Percentiles rank a stretch among this genome's conserved stretches.
phyloP scores from a whole-genome alignment of 2,113 vertebrate species.

The Gavia stellata region DNA sequence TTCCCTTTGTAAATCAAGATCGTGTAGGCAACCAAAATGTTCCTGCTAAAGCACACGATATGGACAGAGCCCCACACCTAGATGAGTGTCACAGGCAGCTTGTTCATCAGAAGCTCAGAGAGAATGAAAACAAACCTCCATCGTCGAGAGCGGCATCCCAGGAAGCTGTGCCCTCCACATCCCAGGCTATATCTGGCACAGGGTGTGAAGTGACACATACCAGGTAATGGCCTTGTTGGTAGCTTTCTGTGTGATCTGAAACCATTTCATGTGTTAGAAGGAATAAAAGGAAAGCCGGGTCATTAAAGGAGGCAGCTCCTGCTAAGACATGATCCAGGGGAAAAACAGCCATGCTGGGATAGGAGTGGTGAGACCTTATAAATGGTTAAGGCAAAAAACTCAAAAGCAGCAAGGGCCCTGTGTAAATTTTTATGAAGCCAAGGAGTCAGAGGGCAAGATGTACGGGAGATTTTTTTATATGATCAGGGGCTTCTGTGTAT shows the following conservation, averaged over 20 bases:
- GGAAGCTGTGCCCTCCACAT: constrained; percentile 11
- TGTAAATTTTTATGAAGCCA: not conserved
- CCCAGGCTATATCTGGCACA: not conserved
- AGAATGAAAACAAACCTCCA: not conserved
- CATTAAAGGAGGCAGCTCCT: not conserved
- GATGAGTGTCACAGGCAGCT: not conserved
- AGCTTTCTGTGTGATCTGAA: not conserved
- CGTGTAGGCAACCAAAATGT: not conserved
- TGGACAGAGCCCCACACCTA: not conserved
- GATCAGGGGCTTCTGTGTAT: not conserved
- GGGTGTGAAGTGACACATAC: constrained; percentile 26
- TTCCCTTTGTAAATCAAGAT: not conserved
- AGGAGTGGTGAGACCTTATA: not conserved
- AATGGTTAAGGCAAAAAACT: not conserved
- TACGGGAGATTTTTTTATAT: not conserved
- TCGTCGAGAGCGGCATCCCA: rapidly evolving
- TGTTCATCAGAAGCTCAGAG: not conserved
- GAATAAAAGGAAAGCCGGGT: not conserved
- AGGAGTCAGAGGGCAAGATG: not conserved
- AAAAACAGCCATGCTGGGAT: not conserved
- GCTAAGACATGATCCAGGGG: not conserved
- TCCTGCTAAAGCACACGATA: not conserved
- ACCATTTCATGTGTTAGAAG: not conserved
- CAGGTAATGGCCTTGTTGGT: constrained; percentile 42
- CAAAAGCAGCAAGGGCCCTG: not conserved